These are phyloP conservation scores for Caenorhabditis sp. DNA, from an alignment of 2,888 invertebrate species.

Conservation along the genomic window DNA sequence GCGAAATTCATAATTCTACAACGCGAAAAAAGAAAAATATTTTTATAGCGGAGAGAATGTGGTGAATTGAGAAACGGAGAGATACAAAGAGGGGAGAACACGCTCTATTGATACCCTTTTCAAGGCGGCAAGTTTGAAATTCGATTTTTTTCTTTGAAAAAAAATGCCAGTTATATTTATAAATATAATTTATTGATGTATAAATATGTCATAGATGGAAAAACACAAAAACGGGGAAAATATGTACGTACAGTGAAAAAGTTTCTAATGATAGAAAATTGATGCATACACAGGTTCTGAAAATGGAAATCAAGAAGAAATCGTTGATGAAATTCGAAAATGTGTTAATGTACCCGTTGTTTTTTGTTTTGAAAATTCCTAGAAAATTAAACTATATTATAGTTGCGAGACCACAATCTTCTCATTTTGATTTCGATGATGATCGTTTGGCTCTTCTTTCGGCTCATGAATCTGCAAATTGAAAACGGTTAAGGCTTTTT, in stretches of 20 bases:
- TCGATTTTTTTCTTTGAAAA: too few relatives aligned
- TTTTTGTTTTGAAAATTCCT: neutral
- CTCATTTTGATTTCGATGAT: slow-evolving; percentile 18
- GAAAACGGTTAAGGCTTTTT: neutral
- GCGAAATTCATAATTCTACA: neutral
- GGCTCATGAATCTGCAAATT: slow-evolving; percentile 28
- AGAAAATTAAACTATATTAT: slow-evolving; percentile 5
- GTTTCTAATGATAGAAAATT: neutral
- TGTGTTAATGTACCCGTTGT: neutral
- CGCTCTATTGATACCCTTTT: too few relatives aligned
- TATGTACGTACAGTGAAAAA: neutral
- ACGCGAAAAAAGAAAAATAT: neutral
- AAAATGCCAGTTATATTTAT: too few relatives aligned
- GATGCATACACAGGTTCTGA: neutral
- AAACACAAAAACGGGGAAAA: too few relatives aligned
- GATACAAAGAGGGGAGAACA: too few relatives aligned
- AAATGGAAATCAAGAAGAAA: neutral
- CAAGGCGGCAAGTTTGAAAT: too few relatives aligned
- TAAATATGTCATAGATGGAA: too few relatives aligned
- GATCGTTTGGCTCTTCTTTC: slow-evolving; percentile 28
- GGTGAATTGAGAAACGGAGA: too few relatives aligned
- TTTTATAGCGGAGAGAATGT: neutral
- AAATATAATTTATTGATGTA: too few relatives aligned
- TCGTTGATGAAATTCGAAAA: neutral
- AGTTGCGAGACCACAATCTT: slow-evolving; percentile 39